Evolutionary conservation across 1,140 invertebrate species (phyloP), one percentile per base, ranked within the genome.

Genomic region (Whitmania pigra): DNA sequence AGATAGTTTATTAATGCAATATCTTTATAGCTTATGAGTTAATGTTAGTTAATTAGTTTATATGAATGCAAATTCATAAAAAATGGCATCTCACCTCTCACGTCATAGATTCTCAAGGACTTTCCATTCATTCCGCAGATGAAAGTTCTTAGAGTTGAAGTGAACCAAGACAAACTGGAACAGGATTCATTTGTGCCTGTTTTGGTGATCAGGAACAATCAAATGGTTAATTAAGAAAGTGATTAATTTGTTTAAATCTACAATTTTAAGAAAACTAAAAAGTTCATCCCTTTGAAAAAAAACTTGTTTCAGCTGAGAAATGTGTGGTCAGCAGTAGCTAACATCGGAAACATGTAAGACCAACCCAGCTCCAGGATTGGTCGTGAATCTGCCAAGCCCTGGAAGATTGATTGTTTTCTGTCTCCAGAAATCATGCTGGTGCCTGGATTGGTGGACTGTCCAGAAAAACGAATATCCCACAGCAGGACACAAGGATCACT

Each of bases 101-200:
- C 85, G 82, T 97, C 94, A 80, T 90, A 90, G n/a, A 96, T 85
- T 82, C 90, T 90, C 9, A 97, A 87, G 76, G 89, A 87, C 77
- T 94, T 94, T 74, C 89, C 87, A 82, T 92, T 94, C 84, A 93
- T 89, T 15, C 92, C 92, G 29, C 89, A 87, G 13, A 92, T 87
- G 7, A 96, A 83, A 25, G 88, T 87, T 75, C 88, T 87, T 2
- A 87, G 83, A 72, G 89, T 86, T 72, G 86, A 86, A 60, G 87
- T 85, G 74, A 93, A 89, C 93, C 93, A 97, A 71, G 88, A 86
- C 31, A 94, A 82, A 9, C 57, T 18, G 20, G 57, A 63, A 17
- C 57, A 63, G 7, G 57, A 63, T 63, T 63, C 57, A 20, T 31
- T 63, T 22, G 57, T 31, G 29, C 57, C 57, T 63, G 57, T 15